Percentiles rank a stretch among this genome's conserved stretches.
Evolutionary conservation across 92 coral and sea anemone genomes (phyloP).

Genomic region (Isaurus tuberculatus): DNA sequence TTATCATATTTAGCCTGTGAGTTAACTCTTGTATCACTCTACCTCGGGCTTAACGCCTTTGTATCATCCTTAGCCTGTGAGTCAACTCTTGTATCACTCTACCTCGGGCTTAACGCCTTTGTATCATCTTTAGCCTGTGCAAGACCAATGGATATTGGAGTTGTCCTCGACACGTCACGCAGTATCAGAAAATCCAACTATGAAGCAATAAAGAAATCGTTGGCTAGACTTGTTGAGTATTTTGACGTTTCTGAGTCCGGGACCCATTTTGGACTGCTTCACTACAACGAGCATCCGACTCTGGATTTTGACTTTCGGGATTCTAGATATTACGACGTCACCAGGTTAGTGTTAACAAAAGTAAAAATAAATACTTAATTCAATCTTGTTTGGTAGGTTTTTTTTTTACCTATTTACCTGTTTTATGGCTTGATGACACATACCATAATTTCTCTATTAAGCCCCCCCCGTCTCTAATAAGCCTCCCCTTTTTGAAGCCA

Average conservation of each 20-base stretch:
- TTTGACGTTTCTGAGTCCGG: conserved; percentile 79
- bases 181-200: conserved; percentile 70
- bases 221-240: conserved; percentile 78
- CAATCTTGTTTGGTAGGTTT: too few relatives aligned
- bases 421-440: too few relatives aligned
- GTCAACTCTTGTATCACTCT: not conserved
- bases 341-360: conserved; percentile 19
- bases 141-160: conserved; percentile 83
- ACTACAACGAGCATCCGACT: conserved; percentile 77
- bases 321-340: conserved; percentile 62
- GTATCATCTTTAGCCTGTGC: conserved; percentile 68
- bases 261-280: conserved; percentile 87
- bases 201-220: conserved; percentile 71
- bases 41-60: too few relatives aligned
- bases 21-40: not conserved
- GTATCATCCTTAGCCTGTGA: not conserved
- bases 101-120: not conserved
- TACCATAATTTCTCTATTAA: too few relatives aligned
- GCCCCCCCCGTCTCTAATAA: too few relatives aligned
- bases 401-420: too few relatives aligned
- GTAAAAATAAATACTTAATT: too few relatives aligned
- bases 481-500: too few relatives aligned
- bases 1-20: not conserved
- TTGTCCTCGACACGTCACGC: conserved; percentile 78
- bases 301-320: conserved; percentile 81